Base-by-base conservation (phyloP, 2,888 invertebrate species). In the Ptilodon capucinus region DNA sequence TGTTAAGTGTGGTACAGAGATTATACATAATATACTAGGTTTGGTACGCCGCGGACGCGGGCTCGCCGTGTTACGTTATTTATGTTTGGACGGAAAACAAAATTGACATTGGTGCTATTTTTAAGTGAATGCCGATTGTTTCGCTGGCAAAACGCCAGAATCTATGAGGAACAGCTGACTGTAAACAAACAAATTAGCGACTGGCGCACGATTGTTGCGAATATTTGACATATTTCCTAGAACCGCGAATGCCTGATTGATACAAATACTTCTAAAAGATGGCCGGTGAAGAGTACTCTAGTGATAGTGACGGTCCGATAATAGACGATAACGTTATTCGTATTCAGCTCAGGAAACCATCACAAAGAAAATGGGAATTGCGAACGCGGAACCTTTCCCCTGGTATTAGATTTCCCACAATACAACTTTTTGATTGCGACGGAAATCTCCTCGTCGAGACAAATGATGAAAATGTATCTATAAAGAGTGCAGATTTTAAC, bases 351-450 rank as follows among this genome's bases (percentile, higher is more conserved):
- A 88, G 92, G 70, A 93, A 93, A 76, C 92, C 93, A 40, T 89
- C 83, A 69, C 91, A 92, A 60, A 93, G 92, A 82, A 93, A 93
- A 81, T 94, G 94, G 93, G 92, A 93, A 76, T 76, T 94, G 57
- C 90, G 93, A 38, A 94, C 94, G 32, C 91, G 93, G 60, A 93
- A 93, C 79, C 92, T 92, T 47, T 93, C 93, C 46, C 93, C 93
- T 34, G 91, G 92, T 64, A 86, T 93, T 55, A 81, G 81, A 64
- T 88, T 94, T 61, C 94, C 94, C 25, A 91, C 91, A 48, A 92
- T 94, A 75, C 93, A 94, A 77, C 91, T 94, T 57, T 93, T 92
- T 75, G 92, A 93, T 81, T 91, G 92, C 70, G 93, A 92, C 62
- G 93, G 93, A 59, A 91, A 92, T 77, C 84, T 93, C 44, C 84